Conservation (phyloP, 2,888 invertebrate genomes). For the Apotomis betuletana region DNA sequence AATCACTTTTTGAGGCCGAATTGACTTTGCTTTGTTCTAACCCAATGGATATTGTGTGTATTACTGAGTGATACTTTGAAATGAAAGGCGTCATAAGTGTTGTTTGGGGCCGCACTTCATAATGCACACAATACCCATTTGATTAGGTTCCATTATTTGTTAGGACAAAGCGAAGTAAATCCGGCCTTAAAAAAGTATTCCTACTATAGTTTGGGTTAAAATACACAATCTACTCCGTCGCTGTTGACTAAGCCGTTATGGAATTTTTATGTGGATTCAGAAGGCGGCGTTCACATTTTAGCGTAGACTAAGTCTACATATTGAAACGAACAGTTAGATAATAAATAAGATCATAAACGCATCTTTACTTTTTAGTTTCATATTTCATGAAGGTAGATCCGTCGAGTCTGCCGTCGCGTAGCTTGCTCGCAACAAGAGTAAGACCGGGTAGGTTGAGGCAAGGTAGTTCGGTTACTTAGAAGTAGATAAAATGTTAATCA, state of each 20-base stretch:
- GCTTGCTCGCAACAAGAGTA: not conserved
- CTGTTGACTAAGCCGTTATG: not conserved
- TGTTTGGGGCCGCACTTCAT: no score
- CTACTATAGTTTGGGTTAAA: no score
- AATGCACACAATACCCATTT: no score
- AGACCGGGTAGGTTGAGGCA: not conserved
- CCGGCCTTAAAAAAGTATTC: no score
- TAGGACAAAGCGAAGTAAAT: no score
- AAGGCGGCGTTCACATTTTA: not conserved
- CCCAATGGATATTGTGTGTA: no score
- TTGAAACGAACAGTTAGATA: not conserved
- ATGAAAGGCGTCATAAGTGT: no score
- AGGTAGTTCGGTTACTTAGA: conserved; percentile 1
- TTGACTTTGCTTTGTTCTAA: no score
- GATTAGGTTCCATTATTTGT: no score
- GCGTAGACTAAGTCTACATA: not conserved
- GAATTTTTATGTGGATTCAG: not conserved
- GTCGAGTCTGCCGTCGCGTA: not conserved
- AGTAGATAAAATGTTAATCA: conserved; percentile 16
- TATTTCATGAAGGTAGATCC: not conserved
- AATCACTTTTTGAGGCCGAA: no score
- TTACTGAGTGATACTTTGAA: no score
- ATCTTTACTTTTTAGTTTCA: not conserved
- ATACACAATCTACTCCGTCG: no score
- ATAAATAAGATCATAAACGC: not conserved